A percentile compares a stretch with the other conserved stretches of the same genome.
These are phyloP conservation scores for Mastomys natalensis DNA, from an alignment of 2,113 vertebrate species.

Conservation along the genomic window DNA sequence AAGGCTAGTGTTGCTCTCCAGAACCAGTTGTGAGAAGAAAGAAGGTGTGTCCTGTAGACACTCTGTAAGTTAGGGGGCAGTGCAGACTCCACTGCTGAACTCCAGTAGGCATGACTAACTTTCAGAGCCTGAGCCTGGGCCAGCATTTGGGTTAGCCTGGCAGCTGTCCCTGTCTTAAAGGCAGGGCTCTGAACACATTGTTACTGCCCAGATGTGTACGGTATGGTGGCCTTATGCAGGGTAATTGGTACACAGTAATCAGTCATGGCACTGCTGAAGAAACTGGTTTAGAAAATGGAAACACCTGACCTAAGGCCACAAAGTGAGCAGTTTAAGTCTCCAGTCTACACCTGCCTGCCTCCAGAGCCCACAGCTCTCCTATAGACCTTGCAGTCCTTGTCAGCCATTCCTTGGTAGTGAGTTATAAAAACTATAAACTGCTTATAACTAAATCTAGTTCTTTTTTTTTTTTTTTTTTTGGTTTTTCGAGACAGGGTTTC, in stretches of 20 bases:
- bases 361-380: background rate
- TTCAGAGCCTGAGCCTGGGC: background rate
- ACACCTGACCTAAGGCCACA: background rate
- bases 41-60: fast-evolving
- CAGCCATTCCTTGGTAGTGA: no score
- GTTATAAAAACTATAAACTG: background rate
- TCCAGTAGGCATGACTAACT: no score
- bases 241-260: background rate
- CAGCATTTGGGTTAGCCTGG: background rate
- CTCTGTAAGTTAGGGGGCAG: background rate
- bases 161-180: background rate
- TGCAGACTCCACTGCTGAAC: no score
- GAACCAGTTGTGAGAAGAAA: background rate
- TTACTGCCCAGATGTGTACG: fast-evolving
- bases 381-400: fast-evolving
- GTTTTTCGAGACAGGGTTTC: no score
- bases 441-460: background rate
- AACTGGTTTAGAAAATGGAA: background rate
- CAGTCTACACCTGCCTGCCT: background rate
- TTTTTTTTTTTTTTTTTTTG: no score
- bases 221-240: fast-evolving
- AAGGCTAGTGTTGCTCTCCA: background rate
- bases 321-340: background rate
- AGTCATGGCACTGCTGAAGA: background rate
- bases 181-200: no score